Conservation (phyloP, 2,888 invertebrate species). For the Exephanes ischioxanthus region DNA sequence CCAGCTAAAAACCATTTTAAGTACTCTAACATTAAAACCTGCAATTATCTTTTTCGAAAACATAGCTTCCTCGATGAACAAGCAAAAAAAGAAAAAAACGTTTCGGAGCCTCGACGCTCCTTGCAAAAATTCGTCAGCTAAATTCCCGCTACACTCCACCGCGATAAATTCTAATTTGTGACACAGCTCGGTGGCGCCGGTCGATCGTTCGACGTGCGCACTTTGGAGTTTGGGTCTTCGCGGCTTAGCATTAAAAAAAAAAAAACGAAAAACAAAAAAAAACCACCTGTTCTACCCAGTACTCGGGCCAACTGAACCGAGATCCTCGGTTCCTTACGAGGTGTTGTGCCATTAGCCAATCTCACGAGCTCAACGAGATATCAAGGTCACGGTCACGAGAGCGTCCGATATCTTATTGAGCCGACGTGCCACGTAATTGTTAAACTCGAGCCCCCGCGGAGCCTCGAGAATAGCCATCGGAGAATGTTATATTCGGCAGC, state of each 20-base stretch:
- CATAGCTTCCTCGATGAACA: too few relatives aligned
- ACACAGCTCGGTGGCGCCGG: neutral
- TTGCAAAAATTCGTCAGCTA: neutral
- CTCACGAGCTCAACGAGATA: constrained; percentile 44
- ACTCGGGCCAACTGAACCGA: neutral
- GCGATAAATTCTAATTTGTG: neutral
- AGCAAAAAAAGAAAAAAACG: neutral
- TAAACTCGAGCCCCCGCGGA: neutral
- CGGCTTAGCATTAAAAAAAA: too few relatives aligned
- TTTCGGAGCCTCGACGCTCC: neutral
- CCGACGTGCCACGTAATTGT: neutral
- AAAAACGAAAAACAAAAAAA: neutral
- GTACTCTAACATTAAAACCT: too few relatives aligned
- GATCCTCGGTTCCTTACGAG: neutral
- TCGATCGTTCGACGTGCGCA: neutral
- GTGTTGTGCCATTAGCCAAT: constrained; percentile 15
- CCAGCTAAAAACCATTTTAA: neutral
- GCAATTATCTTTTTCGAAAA: neutral
- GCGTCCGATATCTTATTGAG: constrained; percentile 47
- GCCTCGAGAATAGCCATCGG: neutral
- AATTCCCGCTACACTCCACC: neutral
- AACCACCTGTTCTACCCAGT: constrained; percentile 2
- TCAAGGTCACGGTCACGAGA: constrained; percentile 64
- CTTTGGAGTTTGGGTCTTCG: neutral
- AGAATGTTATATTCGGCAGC: neutral